Conservation (phyloP, 2,113 vertebrate species). For the Megalops atlanticus region DNA sequence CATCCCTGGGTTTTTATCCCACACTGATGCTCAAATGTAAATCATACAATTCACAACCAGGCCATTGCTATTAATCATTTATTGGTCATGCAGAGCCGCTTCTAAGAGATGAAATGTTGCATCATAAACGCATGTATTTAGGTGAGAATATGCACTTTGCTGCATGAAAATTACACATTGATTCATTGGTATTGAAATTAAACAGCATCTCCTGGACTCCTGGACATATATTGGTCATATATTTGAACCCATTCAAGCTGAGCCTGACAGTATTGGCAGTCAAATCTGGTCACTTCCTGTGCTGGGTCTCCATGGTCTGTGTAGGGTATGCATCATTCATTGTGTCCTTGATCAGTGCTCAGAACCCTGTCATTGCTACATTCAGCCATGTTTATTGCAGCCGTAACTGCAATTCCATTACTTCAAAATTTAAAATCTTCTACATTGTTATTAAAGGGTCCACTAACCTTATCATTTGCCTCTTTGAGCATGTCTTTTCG, state of each 20-base stretch:
- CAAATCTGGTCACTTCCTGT: neutral
- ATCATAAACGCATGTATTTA: neutral
- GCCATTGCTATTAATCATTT: neutral
- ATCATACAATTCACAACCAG: neutral
- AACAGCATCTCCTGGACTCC: too few species aligned
- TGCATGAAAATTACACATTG: neutral
- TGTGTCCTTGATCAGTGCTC: too few species aligned
- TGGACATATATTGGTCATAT: too few species aligned
- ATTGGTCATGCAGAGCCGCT: neutral
- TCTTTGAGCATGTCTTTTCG: too few species aligned
- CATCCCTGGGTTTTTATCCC: too few species aligned
- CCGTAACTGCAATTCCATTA: neutral
- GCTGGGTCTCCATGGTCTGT: too few species aligned
- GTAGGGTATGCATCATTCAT: too few species aligned
- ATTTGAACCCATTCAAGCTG: neutral
- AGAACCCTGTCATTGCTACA: too few species aligned
- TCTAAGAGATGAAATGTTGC: neutral
- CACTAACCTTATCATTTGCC: too few species aligned
- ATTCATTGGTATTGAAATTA: too few species aligned
- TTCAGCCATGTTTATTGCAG: neutral
- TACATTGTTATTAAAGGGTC: too few species aligned
- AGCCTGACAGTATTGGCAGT: neutral
- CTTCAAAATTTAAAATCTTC: neutral
- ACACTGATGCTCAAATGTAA: too few species aligned
- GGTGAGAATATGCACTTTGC: neutral